Evolutionary conservation across 2,888 invertebrate genomes (phyloP).

Genomic region (Orthosia gothica): DNA sequence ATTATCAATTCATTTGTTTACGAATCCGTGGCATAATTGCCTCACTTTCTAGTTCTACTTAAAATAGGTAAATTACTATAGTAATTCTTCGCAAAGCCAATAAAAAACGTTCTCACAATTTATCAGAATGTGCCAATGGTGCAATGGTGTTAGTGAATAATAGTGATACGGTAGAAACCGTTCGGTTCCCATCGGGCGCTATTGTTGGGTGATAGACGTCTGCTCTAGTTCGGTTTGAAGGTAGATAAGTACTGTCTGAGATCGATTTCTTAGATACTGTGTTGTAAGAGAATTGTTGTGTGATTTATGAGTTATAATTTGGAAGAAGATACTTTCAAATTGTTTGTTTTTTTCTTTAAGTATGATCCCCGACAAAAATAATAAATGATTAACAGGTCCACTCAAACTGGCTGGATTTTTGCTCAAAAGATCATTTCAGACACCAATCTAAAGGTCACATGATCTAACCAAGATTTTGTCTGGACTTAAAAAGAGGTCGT

Average conservation of each 20-base stretch:
- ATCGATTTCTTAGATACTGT: slow-evolving; percentile 25
- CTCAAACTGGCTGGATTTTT: no score
- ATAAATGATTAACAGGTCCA: no score
- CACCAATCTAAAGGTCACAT: no score
- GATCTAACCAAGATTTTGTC: no score
- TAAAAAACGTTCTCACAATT: slow-evolving; percentile 61
- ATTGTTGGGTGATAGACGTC: slow-evolving; percentile 64
- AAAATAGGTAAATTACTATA: slow-evolving; percentile 36
- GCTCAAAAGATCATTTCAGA: no score
- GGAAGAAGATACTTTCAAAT: background rate
- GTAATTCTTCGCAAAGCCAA: slow-evolving; percentile 25
- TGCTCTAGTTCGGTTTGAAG: slow-evolving; percentile 59
- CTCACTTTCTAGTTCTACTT: slow-evolving; percentile 49
- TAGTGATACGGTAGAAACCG: slow-evolving; percentile 47
- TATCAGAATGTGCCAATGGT: slow-evolving; percentile 52
- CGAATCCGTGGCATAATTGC: slow-evolving; percentile 39
- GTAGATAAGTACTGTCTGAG: slow-evolving; percentile 22
- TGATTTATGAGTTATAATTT: slow-evolving; percentile 10
- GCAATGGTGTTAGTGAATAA: slow-evolving; percentile 55
- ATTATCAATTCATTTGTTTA: slow-evolving; percentile 35
- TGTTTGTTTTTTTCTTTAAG: background rate
- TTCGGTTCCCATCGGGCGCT: slow-evolving; percentile 62
- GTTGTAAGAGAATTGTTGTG: slow-evolving; percentile 18
- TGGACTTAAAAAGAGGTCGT: no score
- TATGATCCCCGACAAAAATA: no score